phyloP scores from a whole-genome alignment of 2,113 vertebrate genomes.

The Pholis gunnellus region DNA sequence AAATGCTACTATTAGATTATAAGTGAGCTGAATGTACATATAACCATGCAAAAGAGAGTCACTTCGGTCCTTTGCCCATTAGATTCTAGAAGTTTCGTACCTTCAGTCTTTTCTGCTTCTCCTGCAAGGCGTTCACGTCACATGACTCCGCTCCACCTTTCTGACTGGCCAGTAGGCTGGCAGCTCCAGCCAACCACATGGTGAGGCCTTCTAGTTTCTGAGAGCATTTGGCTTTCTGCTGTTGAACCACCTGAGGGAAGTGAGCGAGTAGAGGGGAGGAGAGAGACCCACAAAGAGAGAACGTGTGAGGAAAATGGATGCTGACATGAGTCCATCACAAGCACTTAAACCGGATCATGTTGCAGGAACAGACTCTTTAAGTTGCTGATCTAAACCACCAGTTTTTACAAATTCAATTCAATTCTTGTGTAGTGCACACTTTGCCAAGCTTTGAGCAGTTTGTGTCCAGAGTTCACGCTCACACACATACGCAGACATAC shows the following conservation, averaged over 20 bases:
- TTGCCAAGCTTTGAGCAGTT: constrained; percentile 81
- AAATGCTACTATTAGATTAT: not conserved
- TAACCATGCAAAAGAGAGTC: not conserved
- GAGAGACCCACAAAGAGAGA: constrained; percentile 18
- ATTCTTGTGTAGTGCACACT: constrained; percentile 48
- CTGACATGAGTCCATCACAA: not conserved
- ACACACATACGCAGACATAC: constrained; percentile 59
- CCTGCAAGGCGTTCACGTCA: constrained; percentile 86
- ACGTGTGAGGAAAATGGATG: constrained; percentile 20
- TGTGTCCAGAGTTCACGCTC: constrained; percentile 83
- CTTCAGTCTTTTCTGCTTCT: constrained; percentile 90
- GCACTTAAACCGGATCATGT: not conserved
- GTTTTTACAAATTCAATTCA: constrained; percentile 17
- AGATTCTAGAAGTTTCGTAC: constrained; percentile 69
- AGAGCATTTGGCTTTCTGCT: constrained; percentile 90
- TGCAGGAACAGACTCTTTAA: not conserved
- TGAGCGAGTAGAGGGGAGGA: not conserved
- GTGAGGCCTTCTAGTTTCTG: constrained; percentile 90
- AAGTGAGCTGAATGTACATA: not conserved
- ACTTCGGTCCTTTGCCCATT: no score
- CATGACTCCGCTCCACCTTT: constrained; percentile 73
- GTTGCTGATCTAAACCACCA: not conserved
- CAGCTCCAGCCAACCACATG: constrained; percentile 88
- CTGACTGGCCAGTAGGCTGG: constrained; percentile 83
- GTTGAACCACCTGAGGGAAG: constrained; percentile 88